Conservation (phyloP, 2,888 invertebrate species). For the Machimus atricapillus region DNA sequence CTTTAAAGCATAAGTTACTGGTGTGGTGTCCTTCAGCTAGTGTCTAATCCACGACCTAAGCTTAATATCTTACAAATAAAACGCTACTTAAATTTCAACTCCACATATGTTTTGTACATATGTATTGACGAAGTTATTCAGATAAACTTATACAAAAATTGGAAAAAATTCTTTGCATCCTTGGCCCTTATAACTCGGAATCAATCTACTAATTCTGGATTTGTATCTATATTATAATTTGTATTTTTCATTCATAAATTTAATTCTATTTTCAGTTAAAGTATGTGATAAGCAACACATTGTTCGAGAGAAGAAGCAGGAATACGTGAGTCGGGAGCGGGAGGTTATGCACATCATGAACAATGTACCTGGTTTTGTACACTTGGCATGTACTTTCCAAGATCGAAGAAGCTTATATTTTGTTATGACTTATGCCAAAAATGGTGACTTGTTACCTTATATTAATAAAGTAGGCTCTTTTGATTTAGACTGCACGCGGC, state of each 20-base stretch:
- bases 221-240: no score
- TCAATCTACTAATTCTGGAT: no score
- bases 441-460: constrained; percentile 92
- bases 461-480: constrained; percentile 91
- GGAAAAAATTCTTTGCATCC: no score
- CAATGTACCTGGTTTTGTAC: constrained; percentile 87
- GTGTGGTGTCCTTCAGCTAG: no score
- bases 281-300: constrained; percentile 97
- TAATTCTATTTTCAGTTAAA: constrained; percentile 74
- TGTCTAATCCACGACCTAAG: no score
- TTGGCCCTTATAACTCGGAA: no score
- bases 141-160: no score
- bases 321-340: constrained; percentile 93
- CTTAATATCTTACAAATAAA: no score
- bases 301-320: constrained; percentile 89
- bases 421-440: constrained; percentile 92
- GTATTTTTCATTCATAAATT: background rate
- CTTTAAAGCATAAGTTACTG: no score
- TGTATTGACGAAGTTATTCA: no score
- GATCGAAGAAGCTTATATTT: constrained; percentile 92
- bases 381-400: constrained; percentile 96
- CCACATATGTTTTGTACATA: no score
- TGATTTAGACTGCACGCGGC: constrained; percentile 86
- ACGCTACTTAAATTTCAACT: no score
- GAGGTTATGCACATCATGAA: constrained; percentile 89